Evolutionary conservation across 2,888 invertebrate species (phyloP), one percentile per base, ranked within the genome.

Genomic region (Cerastoderma edule): DNA sequence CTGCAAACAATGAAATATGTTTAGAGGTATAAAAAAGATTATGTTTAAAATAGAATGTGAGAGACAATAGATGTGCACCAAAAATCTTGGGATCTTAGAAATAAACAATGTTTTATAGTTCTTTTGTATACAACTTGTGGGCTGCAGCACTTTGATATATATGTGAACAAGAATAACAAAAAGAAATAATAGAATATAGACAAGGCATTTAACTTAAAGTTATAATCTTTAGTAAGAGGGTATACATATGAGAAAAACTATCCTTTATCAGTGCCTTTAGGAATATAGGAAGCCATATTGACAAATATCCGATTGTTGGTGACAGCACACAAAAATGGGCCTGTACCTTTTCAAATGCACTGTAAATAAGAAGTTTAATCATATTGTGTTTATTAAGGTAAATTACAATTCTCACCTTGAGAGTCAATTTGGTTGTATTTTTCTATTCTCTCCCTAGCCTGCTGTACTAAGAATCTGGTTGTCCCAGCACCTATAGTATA

Each of bases 391-490:
- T 6, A 6, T 53, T 53, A 39, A 8, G 39, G 16, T 16, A 39
- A 39, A 39, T 10, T 22, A 24, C 30, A 5, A 30, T n/a, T 33
- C 46, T 44, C 67, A 75, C 75, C 67, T 44, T 67, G 63, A 48
- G 67, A 48, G 35, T 63, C 10, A 22, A 22, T 27, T 39, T n/a
- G 44, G 1, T 63, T 84, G 73, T 88, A 91, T 73, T 89, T 88
- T 28, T 88, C 84, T 1, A 93, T 87, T 70, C 88, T 89, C 54
- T 92, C 92, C 73, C 90, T 92, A 4, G 92, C 93, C 81, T 89
- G 88, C 46, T 90, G 85, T 24, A 93, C 92, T 79, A 89, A 90
- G 73, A 87, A 89, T 68, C 90, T 90, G 16, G 92, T 91, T 53
- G 90, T 87, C 27, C 89, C 91, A 24, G 91, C 89, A 56, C 93